Base-by-base conservation (phyloP, 2,797 vertebrate species). In the Masticophis lateralis region DNA sequence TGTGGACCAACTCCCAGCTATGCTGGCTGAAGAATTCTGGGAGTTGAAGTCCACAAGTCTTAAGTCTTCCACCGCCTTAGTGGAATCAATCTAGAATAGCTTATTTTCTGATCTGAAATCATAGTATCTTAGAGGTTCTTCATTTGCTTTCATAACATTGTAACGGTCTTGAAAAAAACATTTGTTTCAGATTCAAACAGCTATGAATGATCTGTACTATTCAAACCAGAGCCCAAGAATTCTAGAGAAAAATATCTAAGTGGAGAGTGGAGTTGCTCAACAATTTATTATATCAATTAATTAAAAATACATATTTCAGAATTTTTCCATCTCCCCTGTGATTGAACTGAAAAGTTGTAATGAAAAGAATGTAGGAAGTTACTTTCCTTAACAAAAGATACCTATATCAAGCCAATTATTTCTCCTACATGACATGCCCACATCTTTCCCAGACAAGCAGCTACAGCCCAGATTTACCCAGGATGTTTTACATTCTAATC, bases 401-500 rank as follows among this genome's bases (percentile, higher is more conserved):
- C 53, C 16, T 86, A 51, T 59, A 57, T n/a, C 37, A 5, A 59
- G 83, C 20, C 92, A 60, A 74, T 57, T 74, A 53, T 88, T 88
- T 91, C 37, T 86, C 51, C 32, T 57, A 28, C 27, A 37, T 83
- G n/a, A 20, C 79, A 51, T 59, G 55, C 92, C 91, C 91, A 92
- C 93, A 56, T 53, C 61, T 88, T 79, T 93, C 86, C 51, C 83
- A 93, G 89, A 59, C 55, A 91, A 87, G 89, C 51, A 87, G 47
- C 47, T 27, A 28, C 18, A 53, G 27, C 27, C 37, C 47, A 63
- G 87, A 91, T 79, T 91, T 55, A 83, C 90, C 86, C 56, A 51
- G 87, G 25, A 91, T 55, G 47, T 55, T 57, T 91, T 1, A 25
- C 59, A 55, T 63, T 69, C 37, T 51, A 63, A 37, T 43, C 6